Percentiles rank a stretch among this genome's conserved stretches.
phyloP scores from a whole-genome alignment of 2,113 vertebrate species.

The Zeus faber region DNA sequence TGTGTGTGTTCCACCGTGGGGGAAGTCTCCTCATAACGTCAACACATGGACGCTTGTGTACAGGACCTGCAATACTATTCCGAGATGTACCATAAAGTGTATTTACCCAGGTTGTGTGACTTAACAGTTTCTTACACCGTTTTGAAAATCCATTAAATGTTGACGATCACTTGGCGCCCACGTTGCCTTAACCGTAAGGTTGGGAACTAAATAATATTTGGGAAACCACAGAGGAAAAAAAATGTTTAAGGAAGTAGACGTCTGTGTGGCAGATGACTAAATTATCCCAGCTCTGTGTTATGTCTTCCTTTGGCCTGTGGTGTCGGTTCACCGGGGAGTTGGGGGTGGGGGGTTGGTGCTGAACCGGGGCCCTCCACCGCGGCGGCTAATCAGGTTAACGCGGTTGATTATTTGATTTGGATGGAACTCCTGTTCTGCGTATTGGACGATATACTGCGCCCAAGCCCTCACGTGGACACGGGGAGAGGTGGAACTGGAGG shows the following conservation, averaged over 20 bases:
- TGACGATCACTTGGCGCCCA: background rate
- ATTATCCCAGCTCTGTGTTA: constrained; percentile 13
- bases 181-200: background rate
- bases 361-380: constrained; percentile 39
- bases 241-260: constrained; percentile 18
- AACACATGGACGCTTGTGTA: constrained; percentile 51
- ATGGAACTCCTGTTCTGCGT: constrained; percentile 29
- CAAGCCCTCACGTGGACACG: constrained; percentile 24
- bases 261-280: constrained; percentile 12
- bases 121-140: background rate
- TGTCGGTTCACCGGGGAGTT: constrained; percentile 36
- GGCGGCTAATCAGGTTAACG: constrained; percentile 45
- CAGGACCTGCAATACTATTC: too few species aligned
- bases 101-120: too few species aligned
- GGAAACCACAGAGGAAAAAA: constrained; percentile 18
- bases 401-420: constrained; percentile 56
- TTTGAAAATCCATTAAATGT: background rate
- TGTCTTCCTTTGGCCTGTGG: constrained; percentile 31
- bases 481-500: background rate
- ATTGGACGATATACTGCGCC: constrained; percentile 15
- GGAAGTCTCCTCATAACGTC: too few species aligned
- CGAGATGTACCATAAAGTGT: too few species aligned
- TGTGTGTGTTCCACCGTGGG: constrained; percentile 14
- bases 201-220: background rate
- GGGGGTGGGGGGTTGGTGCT: too few species aligned